Conservation (phyloP, 2,797 vertebrate genomes). For the Eulemur rubriventer region DNA sequence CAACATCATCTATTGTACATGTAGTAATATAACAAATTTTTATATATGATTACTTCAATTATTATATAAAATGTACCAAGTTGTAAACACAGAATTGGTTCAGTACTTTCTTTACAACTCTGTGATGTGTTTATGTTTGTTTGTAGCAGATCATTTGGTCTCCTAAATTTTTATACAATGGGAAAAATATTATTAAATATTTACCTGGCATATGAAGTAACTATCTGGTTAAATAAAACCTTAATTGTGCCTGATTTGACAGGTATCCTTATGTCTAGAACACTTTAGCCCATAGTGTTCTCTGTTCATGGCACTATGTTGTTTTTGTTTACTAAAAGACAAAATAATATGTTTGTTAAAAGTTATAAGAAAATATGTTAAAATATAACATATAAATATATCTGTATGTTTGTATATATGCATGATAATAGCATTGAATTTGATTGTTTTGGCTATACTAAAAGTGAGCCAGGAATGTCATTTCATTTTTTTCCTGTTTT, state of each 20-base stretch:
- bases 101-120: not conserved
- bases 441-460: slow-evolving; percentile 55
- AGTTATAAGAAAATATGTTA: not conserved
- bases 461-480: slow-evolving; percentile 63
- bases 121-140: not conserved
- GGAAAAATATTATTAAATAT: not conserved
- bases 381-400: not conserved
- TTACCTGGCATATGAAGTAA: not conserved
- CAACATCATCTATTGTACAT: slow-evolving; percentile 49
- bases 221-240: not conserved
- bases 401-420: not conserved
- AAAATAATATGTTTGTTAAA: not conserved
- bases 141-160: slow-evolving; percentile 8
- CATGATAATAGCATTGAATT: slow-evolving; percentile 30
- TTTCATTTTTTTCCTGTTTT: slow-evolving; percentile 67
- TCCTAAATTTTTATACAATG: slow-evolving; percentile 20
- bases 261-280: not conserved
- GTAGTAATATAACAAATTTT: not conserved
- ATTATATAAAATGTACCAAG: not conserved
- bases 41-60: not conserved
- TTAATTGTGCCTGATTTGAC: not conserved
- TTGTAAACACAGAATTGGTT: slow-evolving; percentile 33
- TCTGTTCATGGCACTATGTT: not conserved
- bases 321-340: slow-evolving; percentile 14
- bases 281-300: not conserved